A percentile compares a stretch with the other conserved stretches of the same genome.
Evolutionary conservation across 2,113 vertebrate species (phyloP).

Genomic region (Lichenostomus cassidix): DNA sequence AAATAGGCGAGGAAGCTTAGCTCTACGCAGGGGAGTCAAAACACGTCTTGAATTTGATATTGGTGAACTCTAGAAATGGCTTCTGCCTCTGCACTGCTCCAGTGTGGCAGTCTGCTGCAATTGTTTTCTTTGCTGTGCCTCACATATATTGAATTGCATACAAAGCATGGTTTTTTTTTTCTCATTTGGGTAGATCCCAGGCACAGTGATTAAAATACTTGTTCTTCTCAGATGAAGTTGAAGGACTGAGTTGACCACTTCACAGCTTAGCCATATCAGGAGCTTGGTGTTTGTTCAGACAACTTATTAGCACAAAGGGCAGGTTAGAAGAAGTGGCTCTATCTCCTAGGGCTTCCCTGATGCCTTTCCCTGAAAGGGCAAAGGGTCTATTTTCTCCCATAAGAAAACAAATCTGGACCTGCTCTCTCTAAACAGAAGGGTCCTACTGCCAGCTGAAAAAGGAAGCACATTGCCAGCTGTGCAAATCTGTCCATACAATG

Average conservation of each 20-base stretch:
- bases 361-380: slow-evolving; percentile 10
- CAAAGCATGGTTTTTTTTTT: not conserved
- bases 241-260: not conserved
- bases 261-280: not conserved
- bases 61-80: not conserved
- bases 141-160: not conserved
- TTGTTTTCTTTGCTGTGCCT: not conserved
- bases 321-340: not conserved
- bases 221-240: not conserved
- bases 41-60: not conserved
- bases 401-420: slow-evolving; percentile 1
- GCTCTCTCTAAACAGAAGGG: not conserved
- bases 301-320: not conserved
- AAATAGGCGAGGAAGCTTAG: slow-evolving; percentile 4
- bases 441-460: slow-evolving; percentile 33
- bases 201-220: not conserved
- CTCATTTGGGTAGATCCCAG: not conserved
- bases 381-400: not conserved
- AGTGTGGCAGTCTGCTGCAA: not conserved
- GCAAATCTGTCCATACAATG: slow-evolving; percentile 25
- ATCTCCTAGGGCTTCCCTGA: not conserved
- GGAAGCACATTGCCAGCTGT: slow-evolving; percentile 32
- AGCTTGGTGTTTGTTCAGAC: slow-evolving; percentile 1
- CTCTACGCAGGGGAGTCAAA: not conserved
- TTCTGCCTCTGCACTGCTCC: not conserved